Evolutionary conservation across 2,797 vertebrate species (phyloP), one percentile per base, ranked within the genome.

Genomic region (Falco naumanni): DNA sequence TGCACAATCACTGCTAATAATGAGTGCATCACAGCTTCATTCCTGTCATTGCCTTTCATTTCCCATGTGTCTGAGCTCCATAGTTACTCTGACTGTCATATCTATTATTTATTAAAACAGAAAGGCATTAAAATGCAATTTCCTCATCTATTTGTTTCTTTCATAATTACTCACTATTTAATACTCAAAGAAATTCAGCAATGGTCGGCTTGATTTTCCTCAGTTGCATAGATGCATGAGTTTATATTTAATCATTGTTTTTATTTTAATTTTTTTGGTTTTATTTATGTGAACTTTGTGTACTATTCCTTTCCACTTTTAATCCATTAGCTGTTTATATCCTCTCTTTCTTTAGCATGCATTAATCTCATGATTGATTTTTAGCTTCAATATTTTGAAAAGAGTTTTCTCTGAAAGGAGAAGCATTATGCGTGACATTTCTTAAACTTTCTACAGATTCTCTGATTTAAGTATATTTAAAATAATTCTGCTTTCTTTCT

Each of bases 51-150:
- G 2, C 45, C 39, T 91, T 84, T 87, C 51, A 71, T 88, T 91
- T 91, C 47, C 54, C 24, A 16, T 82, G 69, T 87, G 56, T 61
- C 70, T 92, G 56, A 90, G 57, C 43, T 81, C 70, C 75, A 59
- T 17, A 93, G 90, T 70, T 88, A 70, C 54, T 91, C n/a, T 60
- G 34, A 37, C 43, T 75, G 60, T 84, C 69, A 70, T 77, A 87
- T 79, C 64, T 91, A 77, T 87, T 85, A 93, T 93, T 96, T 94
- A 89, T 90, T 89, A 96, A 79, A 31, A 80, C 20, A 89, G 61
- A 95, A 95, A 87, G 25, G 16, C 61, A 90, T 94, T 93, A 83
- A 94, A 95, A 95, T 91, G 34, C 20, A 77, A 87, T 93, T 95
- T 93, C 48, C 70, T 80, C 53, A 76, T 91, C 48, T 93, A 51